Conservation (phyloP, 1,140 invertebrate species). For the Trichonephila inaurata region DNA sequence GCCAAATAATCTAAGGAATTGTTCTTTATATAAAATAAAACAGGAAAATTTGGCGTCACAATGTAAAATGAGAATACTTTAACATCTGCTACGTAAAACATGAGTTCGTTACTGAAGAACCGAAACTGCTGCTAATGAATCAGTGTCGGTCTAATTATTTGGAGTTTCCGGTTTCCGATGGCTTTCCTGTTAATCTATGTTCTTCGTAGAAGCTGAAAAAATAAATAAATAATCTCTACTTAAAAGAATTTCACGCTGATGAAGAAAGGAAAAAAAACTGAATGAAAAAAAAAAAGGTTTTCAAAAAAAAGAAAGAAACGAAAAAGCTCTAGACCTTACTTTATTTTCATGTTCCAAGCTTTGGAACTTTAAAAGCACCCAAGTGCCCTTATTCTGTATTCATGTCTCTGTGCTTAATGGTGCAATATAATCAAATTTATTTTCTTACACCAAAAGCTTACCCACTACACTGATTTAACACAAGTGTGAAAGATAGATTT, state of each 20-base stretch:
- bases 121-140: background rate
- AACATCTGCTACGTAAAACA: constrained; percentile 28
- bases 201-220: constrained; percentile 5
- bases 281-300: background rate
- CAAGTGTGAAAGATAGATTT: background rate
- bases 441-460: background rate
- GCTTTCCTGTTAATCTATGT: background rate
- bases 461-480: background rate
- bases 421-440: constrained; percentile 8
- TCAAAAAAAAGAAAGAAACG: background rate
- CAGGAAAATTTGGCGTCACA: background rate
- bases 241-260: background rate
- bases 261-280: background rate
- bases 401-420: background rate
- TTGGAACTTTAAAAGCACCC: background rate
- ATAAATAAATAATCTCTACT: background rate
- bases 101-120: background rate
- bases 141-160: constrained; percentile 31
- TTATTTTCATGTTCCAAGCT: background rate
- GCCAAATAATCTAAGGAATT: background rate
- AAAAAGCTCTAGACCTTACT: background rate
- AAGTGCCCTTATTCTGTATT: background rate
- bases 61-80: background rate
- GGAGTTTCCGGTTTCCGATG: constrained; percentile 30
- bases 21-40: background rate